A percentile compares a stretch with the other conserved stretches of the same genome.
phyloP scores from a whole-genome alignment of 2,797 vertebrate species.

The Dendrocincla tyrannina region DNA sequence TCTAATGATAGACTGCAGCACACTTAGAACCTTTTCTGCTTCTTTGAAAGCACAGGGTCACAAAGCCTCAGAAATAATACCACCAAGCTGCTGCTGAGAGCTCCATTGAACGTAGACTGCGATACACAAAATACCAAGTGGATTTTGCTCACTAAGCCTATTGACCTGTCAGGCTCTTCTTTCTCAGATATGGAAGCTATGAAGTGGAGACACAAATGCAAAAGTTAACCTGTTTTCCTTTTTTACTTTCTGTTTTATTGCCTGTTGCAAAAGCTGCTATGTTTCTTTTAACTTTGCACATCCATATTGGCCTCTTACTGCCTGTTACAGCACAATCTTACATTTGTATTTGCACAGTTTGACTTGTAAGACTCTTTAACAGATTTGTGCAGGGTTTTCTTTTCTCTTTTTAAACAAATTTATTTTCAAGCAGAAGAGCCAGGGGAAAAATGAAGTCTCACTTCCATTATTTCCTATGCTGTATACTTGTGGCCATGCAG shows the following conservation, averaged over 20 bases:
- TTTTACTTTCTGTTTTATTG: conserved; percentile 69
- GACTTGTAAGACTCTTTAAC: conserved; percentile 58
- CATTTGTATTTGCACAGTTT: conserved; percentile 59
- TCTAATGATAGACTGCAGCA: conserved; percentile 80
- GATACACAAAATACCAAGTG: conserved; percentile 54
- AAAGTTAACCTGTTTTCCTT: conserved; percentile 69
- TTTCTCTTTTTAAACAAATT: not conserved
- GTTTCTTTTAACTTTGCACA: conserved; percentile 77
- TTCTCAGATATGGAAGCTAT: conserved; percentile 71
- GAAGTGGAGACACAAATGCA: conserved; percentile 74
- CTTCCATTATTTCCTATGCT: not conserved
- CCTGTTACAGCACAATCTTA: conserved; percentile 65
- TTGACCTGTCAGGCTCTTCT: conserved; percentile 70
- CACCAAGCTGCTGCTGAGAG: conserved; percentile 79
- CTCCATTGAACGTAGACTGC: conserved; percentile 70
- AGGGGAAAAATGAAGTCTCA: not conserved
- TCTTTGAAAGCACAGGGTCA: conserved; percentile 80
- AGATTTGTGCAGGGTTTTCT: conserved; percentile 45
- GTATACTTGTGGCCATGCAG: not conserved
- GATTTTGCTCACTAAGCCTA: conserved; percentile 67
- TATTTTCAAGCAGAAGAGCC: conserved; percentile 20
- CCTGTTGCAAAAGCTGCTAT: conserved; percentile 75
- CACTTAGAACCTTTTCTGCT: conserved; percentile 79
- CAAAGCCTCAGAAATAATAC: conserved; percentile 77
- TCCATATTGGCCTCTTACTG: conserved; percentile 68